These are phyloP conservation scores for Cataglyphis rosenhaueri DNA, from an alignment of 2,888 invertebrate species.

Conservation along the genomic window DNA sequence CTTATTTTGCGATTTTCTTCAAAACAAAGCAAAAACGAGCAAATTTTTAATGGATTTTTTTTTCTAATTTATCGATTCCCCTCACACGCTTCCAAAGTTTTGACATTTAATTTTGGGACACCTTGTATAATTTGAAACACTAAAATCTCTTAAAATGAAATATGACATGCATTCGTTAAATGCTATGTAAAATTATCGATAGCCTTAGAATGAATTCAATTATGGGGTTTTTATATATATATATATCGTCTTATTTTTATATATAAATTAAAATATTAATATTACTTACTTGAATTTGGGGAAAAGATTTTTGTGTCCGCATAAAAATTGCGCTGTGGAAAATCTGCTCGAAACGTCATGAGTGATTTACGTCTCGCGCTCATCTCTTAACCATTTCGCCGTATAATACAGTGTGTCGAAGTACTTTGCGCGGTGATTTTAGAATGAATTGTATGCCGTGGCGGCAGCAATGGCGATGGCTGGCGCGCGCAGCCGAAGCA, in stretches of 20 bases:
- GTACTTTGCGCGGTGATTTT: slow-evolving; percentile 32
- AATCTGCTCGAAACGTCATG: not conserved
- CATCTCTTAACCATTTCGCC: not conserved
- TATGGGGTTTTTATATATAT: not conserved
- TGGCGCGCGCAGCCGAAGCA: slow-evolving; percentile 52
- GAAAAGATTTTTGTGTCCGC: not conserved
- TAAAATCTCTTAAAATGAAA: not conserved
- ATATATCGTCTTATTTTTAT: not conserved
- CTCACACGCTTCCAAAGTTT: too few species aligned
- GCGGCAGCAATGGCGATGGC: not conserved
- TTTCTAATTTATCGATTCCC: too few species aligned
- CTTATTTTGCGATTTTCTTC: too few species aligned
- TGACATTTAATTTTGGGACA: too few species aligned
- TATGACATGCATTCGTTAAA: too few species aligned
- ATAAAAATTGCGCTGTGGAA: slow-evolving; percentile 15
- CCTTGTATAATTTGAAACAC: too few species aligned
- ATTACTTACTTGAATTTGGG: not conserved
- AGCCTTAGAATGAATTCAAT: not conserved
- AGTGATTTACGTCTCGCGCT: slow-evolving; percentile 4
- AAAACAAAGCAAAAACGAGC: too few species aligned
- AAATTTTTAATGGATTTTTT: too few species aligned
- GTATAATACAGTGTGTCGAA: not conserved
- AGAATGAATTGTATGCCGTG: slow-evolving; percentile 52
- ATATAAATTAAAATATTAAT: not conserved
- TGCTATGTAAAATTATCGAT: not conserved